phyloP scores from a whole-genome alignment of 1,140 invertebrate species.

The Drosophila watanabei region DNA sequence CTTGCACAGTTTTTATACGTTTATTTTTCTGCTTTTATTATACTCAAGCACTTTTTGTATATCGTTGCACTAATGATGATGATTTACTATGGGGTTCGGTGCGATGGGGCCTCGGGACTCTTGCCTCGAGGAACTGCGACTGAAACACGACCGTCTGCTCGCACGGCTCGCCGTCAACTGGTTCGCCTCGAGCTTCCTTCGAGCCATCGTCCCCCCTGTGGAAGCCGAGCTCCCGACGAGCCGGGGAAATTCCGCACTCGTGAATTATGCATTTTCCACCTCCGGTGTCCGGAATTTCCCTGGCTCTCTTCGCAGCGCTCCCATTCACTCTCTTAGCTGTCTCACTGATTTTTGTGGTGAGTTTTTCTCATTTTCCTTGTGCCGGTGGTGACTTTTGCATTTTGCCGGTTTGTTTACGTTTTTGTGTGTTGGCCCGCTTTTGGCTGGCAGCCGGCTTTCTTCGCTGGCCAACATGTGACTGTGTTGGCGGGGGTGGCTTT shows the following conservation, averaged over 20 bases:
- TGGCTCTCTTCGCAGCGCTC: slow-evolving; percentile 10
- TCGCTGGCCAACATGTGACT: slow-evolving; percentile 57
- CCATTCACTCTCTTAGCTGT: slow-evolving; percentile 26
- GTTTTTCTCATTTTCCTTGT: slow-evolving; percentile 39
- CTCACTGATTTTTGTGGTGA: slow-evolving; percentile 50
- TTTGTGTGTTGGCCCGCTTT: slow-evolving; percentile 59
- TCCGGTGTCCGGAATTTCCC: slow-evolving; percentile 37
- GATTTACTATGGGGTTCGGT: slow-evolving; percentile 6
- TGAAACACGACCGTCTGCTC: slow-evolving; percentile 83
- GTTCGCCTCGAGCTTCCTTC: slow-evolving; percentile 75
- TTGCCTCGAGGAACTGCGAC: slow-evolving; percentile 39
- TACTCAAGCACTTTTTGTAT: not conserved
- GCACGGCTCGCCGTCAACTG: slow-evolving; percentile 83
- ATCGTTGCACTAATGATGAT: slow-evolving; percentile 23
- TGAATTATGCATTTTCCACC: slow-evolving; percentile 45
- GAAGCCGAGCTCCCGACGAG: slow-evolving; percentile 17
- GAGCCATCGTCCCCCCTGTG: slow-evolving; percentile 34
- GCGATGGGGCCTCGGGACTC: not conserved
- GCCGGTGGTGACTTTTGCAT: slow-evolving; percentile 56
- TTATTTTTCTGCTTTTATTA: not conserved
- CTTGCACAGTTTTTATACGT: slow-evolving; percentile 14
- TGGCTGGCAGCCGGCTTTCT: slow-evolving; percentile 61
- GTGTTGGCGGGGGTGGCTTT: slow-evolving; percentile 26
- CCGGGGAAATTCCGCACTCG: slow-evolving; percentile 22
- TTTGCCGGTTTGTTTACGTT: slow-evolving; percentile 85